Evolutionary conservation across 2,797 vertebrate species (phyloP), one percentile per base, ranked within the genome.

Genomic region (Sternotherus odoratus): DNA sequence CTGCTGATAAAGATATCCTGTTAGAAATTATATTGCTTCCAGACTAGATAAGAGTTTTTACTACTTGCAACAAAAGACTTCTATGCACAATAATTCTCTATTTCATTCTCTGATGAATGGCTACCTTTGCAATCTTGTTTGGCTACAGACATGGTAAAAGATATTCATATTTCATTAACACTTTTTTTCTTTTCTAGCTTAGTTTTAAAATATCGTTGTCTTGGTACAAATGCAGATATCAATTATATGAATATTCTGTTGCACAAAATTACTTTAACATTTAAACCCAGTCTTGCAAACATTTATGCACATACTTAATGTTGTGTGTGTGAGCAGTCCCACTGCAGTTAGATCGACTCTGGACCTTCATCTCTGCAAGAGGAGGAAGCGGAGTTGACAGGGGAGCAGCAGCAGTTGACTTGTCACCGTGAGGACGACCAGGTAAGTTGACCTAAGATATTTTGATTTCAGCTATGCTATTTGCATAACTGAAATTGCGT

Each of bases 21-120:
- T 10, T 88, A 79, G 83, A 85, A 94, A 85, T 86, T 53, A 30
- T 86, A 3, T 12, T 75, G 57, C 49, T 89, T 79, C 85, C 57
- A 53, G 43, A 85, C n/a, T 77, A 85, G 77, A 81, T 78, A n/a
- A 28, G 80, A 51, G 13, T 60, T 93, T 88, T 43, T 77, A n/a
- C 79, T 81, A 30, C 43, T 4, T 83, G 66, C 33, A 60, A 46
- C 30, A 33, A 87, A 7, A 43, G 83, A 75, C 81, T 51, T 79
- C 81, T 66, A 11, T 66, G n/a, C 9, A 2, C n/a, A 30, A 0
- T 74, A 74, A 74, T 81, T 85, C 57, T 92, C 48, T 36, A 9
- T 19, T 30, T 74, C 43, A 9, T 81, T 49, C 54, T 84, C 0
- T 48, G 83, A 39, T 8, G 39, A 82, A 82, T 17, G 21, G 23